phyloP scores from a whole-genome alignment of 2,888 invertebrate genomes.

The Yponomeuta plumbellus region DNA sequence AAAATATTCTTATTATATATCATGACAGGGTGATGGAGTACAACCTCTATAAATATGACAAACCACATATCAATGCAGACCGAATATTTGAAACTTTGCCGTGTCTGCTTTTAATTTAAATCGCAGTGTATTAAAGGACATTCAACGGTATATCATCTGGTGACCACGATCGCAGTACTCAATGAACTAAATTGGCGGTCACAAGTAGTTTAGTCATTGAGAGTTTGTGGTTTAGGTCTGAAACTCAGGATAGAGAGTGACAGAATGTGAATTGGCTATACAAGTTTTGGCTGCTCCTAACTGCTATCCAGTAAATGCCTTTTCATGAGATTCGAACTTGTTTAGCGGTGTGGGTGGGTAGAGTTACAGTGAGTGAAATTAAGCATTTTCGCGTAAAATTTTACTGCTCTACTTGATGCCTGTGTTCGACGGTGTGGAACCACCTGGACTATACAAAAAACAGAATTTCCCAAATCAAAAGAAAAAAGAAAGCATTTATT shows the following conservation, averaged over 20 bases:
- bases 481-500: too few relatives aligned
- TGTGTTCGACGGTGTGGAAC: too few relatives aligned
- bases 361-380: background rate
- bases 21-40: too few relatives aligned
- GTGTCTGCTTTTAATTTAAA: background rate
- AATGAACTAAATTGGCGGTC: background rate
- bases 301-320: background rate
- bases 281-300: background rate
- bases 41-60: background rate
- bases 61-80: background rate
- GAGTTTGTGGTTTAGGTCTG: background rate
- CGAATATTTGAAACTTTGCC: background rate
- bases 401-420: too few relatives aligned
- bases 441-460: too few relatives aligned
- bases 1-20: too few relatives aligned
- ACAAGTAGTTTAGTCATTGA: background rate
- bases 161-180: background rate
- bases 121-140: background rate
- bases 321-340: background rate
- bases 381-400: too few relatives aligned
- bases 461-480: too few relatives aligned
- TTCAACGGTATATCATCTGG: background rate
- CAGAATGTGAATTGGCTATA: background rate
- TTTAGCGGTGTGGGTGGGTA: background rate
- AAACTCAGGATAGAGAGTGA: background rate